Base-by-base conservation (phyloP, 2,113 vertebrate genomes). In the Eulacestoma nigropectus region DNA sequence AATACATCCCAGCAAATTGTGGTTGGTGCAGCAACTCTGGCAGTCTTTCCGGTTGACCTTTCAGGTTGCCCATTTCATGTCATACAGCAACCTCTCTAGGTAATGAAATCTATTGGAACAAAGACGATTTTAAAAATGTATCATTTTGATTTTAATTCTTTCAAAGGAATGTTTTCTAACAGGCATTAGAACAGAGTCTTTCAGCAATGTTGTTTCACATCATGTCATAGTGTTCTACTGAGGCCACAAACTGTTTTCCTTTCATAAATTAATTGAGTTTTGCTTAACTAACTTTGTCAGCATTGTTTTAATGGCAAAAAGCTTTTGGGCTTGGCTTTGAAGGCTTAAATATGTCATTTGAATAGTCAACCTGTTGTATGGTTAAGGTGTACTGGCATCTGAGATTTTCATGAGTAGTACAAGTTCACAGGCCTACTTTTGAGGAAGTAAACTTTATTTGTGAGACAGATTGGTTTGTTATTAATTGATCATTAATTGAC, bases 11-110 rank as follows among this genome's bases (percentile, higher is more conserved):
- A 88, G 76, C 17, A 92, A 92, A 91, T 63, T 1, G 1, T 69
- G 65, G n/a, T 63, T 46, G 68, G 44, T 80, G 37, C 47, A 81
- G 59, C 46, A 83, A 42, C 37, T 73, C 49, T 37, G 59, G 39
- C 19, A 67, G 32, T 37, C 37, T 94, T 96, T 94, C 80, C 10
- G 3, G 82, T 35, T 93, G 86, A 88, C 92, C 83, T 95, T 93
- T 93, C 83, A 86, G 64, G 44, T 64, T 90, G 42, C 69, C 83
- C 29, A 30, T 92, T 95, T 91, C 47, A 14, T 52, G 46, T 86
- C 59, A 29, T 65, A 52, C 44, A 87, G 41, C 25, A 64, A 46
- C 15, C 76, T 77, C 59, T 64, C 44, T 41, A 81, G 64, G 35
- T 80, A 75, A 74, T 75, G 10, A 90, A 80, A 64, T 52, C 47